Evolutionary conservation across 2,888 invertebrate species (phyloP), one percentile per base, ranked within the genome.

Genomic region (Morinoia aosen): DNA sequence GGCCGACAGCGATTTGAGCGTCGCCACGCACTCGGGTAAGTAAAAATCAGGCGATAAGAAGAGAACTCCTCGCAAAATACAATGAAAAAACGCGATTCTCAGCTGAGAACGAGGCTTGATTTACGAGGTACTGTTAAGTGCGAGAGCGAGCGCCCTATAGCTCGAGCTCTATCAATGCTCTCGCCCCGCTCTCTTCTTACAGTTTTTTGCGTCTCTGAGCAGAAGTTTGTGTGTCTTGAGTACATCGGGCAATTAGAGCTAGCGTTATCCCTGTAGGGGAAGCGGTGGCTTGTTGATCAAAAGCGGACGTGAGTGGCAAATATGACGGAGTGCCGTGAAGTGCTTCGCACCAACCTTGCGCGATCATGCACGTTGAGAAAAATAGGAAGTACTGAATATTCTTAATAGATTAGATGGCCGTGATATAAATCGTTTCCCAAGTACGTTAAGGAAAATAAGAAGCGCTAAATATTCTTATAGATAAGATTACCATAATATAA

Each of bases 191-290:
- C 93, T 93, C 93, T 33, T 57, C 93, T 93, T 57, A 93, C 93
- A 33, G 57, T 93, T 93, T 93, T 93, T 93, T 93, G 48, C 12
- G 48, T 48, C 10, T 11, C 93, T 57, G 10, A 33, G 93, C 8
- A 91, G 48, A 57, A 57, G 93, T 93, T 93, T 93, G 93, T 93
- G 56, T 33, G 93, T 93, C 93, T 93, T 93, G 57, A 93, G 93
- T 93, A 93, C 93, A 93, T 93, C 48, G 93, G 57, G 93, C 93
- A 93, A 93, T 93, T 93, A 93, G 93, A 57, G 93, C 57, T 39
- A 93, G 57, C 57, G 93, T 93, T 93, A 93, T 93, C 93, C 93
- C 57, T 48, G 93, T 57, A 56, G 58, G 33, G 39, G n/a, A 57
- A 93, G 93, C 39, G 90, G 48, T 90, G 90, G 39, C 40, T 90